Base-by-base conservation (phyloP, 2,888 invertebrate genomes). In the Melinopterus prodromus region DNA sequence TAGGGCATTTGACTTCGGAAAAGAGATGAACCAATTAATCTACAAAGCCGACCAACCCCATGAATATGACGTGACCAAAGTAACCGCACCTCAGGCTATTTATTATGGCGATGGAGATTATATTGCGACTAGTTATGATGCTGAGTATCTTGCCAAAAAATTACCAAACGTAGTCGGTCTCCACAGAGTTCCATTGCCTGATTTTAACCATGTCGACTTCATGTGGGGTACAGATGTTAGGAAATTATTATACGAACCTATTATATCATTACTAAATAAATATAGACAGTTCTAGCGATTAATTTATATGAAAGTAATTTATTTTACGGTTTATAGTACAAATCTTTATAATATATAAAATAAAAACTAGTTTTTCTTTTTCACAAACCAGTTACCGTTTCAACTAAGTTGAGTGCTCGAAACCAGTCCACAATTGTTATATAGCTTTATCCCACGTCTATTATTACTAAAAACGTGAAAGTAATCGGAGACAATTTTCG, bases 121-220 rank as follows among this genome's bases (percentile, higher is more conserved):
- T 85, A 84, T 92, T 37, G 90, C 92, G n/a, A 90, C 90, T 80
- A 88, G 90, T 84, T 84, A 91, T 91, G 94, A 94, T 85, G 92
- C 93, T 2, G 89, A 91, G 78, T 90, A 89, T 80, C 86, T 94
- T 35, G 91, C 90, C 70, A 87, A 85, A 12, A 90, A 90, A 86
- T 90, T 91, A 82, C 92, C 91, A 79, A 92, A 90, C 83, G 89
- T 91, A 71, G 90, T 92, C 3, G 92, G 91, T 14, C 90, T 91
- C 82, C 92, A 92, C 87, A 87, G 91, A 72, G 91, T 95, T 9
- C 90, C 92, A 0, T 88, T 91, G 85, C 84, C 89, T 1, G 88
- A 88, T 6, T 95, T 94, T 85, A 94, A 92, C 86, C 95, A 95
- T 86, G 86, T 95, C 81, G 95, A 95, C 86, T 95, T 94, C 86